Evolutionary conservation across 2,888 invertebrate species (phyloP).

Genomic region (Cryptus viduatorius): DNA sequence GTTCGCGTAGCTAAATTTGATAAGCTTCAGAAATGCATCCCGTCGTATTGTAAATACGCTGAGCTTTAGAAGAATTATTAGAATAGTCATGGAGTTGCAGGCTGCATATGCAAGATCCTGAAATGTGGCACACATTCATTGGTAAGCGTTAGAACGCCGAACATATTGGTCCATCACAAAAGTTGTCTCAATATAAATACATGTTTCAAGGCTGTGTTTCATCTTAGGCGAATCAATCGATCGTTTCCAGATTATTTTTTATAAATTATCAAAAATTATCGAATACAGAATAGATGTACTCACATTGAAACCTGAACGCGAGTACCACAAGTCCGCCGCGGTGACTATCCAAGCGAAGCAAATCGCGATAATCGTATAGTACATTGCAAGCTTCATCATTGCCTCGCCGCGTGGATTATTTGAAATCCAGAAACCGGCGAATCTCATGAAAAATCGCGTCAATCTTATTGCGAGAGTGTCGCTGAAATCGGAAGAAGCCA

Average conservation of each 20-base stretch:
- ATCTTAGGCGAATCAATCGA: too few species aligned
- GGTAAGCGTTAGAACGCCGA: not conserved
- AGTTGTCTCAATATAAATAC: not conserved
- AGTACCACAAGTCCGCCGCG: slow-evolving; percentile 46
- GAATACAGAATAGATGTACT: slow-evolving; percentile 11
- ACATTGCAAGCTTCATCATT: slow-evolving; percentile 33
- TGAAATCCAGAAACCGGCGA: slow-evolving; percentile 62
- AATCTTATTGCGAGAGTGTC: slow-evolving; percentile 35
- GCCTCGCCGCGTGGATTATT: slow-evolving; percentile 27
- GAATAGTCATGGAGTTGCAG: slow-evolving; percentile 56
- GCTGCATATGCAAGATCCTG: slow-evolving; percentile 63
- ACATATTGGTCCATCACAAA: too few species aligned
- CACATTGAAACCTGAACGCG: slow-evolving; percentile 56
- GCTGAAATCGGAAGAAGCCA: not conserved
- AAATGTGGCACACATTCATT: not conserved
- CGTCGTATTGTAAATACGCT: slow-evolving; percentile 35
- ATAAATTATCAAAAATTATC: too few species aligned
- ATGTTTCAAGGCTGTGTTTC: too few species aligned
- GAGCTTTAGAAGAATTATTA: slow-evolving; percentile 61
- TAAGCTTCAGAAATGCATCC: slow-evolving; percentile 51
- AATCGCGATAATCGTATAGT: slow-evolving; percentile 36
- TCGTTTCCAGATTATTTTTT: too few species aligned
- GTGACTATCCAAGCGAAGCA: slow-evolving; percentile 9
- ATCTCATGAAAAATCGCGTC: slow-evolving; percentile 56
- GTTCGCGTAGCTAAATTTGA: slow-evolving; percentile 54